phyloP scores from a whole-genome alignment of 2,888 invertebrate species.

The Eupithecia pulchellata region DNA sequence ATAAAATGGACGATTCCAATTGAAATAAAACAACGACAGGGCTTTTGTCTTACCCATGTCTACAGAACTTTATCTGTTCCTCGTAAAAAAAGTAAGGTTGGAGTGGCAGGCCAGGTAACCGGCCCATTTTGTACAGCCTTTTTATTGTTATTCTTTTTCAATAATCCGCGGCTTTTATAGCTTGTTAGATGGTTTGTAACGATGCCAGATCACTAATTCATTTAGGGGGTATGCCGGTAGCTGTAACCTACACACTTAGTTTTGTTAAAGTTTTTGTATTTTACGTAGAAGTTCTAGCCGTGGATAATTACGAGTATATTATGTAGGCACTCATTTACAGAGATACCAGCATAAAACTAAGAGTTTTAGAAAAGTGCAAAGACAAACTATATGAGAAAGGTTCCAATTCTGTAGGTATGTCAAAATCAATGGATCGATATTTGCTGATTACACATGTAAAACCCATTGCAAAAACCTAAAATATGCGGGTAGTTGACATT shows the following conservation, averaged over 20 bases:
- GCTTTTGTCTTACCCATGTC: conserved; percentile 83
- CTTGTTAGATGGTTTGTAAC: conserved; percentile 77
- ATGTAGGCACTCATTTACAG: neutral
- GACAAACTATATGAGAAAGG: too few relatives aligned
- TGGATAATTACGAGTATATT: conserved; percentile 46
- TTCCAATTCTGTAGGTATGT: too few relatives aligned
- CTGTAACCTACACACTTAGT: conserved; percentile 26
- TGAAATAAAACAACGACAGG: conserved; percentile 75
- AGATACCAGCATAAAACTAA: conserved; percentile 44
- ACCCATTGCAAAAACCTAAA: too few relatives aligned
- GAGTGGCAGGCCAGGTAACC: conserved; percentile 73
- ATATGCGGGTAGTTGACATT: neutral
- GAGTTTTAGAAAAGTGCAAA: conserved; percentile 31
- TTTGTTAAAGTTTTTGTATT: conserved; percentile 18
- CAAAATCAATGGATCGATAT: neutral
- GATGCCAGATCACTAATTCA: conserved; percentile 72
- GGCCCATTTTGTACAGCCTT: conserved; percentile 72
- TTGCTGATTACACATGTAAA: too few relatives aligned
- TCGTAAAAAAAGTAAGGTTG: conserved; percentile 59
- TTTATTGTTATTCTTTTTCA: conserved; percentile 76
- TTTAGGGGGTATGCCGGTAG: conserved; percentile 47
- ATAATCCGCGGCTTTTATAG: conserved; percentile 82
- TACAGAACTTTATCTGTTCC: conserved; percentile 75
- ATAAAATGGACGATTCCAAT: conserved; percentile 76
- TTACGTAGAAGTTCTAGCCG: neutral